These are phyloP conservation scores for Phyllopteryx taeniolatus DNA, from an alignment of 2,113 vertebrate genomes.

Conservation along the genomic window DNA sequence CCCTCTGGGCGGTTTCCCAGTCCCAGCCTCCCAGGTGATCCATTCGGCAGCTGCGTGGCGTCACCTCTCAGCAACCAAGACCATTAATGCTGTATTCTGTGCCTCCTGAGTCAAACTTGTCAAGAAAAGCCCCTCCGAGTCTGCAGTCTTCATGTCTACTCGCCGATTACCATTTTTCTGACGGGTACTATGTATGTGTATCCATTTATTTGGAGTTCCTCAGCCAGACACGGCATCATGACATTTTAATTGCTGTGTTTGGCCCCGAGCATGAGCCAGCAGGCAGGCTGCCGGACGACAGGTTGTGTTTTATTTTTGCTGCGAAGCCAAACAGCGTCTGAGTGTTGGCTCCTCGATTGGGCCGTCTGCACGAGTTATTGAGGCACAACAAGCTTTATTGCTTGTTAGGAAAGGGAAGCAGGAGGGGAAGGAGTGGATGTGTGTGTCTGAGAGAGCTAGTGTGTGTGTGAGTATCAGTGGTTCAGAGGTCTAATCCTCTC, in stretches of 20 bases:
- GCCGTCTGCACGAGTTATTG: conserved; percentile 33
- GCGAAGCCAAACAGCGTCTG: conserved; percentile 52
- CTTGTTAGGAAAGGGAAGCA: conserved; percentile 35
- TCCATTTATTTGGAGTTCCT: neutral
- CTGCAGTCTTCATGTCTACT: too few species aligned
- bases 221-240: conserved; percentile 27
- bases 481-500: conserved; percentile 28
- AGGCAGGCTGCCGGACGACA: conserved; percentile 32
- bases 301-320: conserved; percentile 58
- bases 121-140: neutral
- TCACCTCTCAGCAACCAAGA: neutral
- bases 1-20: neutral
- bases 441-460: conserved; percentile 17
- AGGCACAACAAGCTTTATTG: conserved; percentile 51
- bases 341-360: conserved; percentile 42
- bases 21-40: neutral
- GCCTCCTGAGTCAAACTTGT: neutral
- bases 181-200: neutral
- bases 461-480: conserved; percentile 9
- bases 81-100: neutral
- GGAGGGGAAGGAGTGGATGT: neutral
- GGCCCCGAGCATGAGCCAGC: conserved; percentile 18
- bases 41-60: neutral
- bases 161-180: neutral
- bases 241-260: conserved; percentile 55